phyloP scores from a whole-genome alignment of 2,888 invertebrate species.

The Thymelicus acteon region DNA sequence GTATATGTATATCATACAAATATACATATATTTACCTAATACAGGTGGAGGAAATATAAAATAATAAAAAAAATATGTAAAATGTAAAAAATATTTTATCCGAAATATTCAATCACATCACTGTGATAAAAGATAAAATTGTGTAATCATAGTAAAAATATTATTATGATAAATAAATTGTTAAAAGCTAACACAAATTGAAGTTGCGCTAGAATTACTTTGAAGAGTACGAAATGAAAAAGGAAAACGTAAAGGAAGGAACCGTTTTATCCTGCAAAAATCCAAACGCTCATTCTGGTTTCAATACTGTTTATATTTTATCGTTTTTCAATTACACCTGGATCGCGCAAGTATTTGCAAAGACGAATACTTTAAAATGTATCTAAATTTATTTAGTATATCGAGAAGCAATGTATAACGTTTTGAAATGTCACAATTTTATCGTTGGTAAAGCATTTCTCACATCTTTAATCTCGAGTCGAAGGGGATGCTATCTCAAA shows the following conservation, averaged over 20 bases:
- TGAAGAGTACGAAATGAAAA: neutral
- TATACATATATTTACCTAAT: too few relatives aligned
- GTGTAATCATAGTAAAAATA: too few relatives aligned
- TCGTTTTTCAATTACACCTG: constrained; percentile 1
- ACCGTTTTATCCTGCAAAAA: neutral
- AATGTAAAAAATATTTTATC: too few relatives aligned
- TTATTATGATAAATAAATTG: too few relatives aligned
- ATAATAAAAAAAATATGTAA: too few relatives aligned
- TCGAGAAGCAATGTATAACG: constrained; percentile 23
- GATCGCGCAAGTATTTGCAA: neutral
- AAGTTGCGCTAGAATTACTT: constrained; percentile 15
- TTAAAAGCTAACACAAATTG: neutral
- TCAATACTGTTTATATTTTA: neutral
- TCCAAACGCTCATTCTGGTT: neutral
- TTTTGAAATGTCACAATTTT: constrained; percentile 37
- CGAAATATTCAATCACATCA: too few relatives aligned
- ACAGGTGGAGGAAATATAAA: too few relatives aligned
- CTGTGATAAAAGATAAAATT: too few relatives aligned
- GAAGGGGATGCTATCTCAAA: constrained; percentile 47
- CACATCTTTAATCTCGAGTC: constrained; percentile 53
- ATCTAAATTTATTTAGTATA: constrained; percentile 18
- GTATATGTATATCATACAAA: too few relatives aligned
- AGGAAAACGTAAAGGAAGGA: neutral
- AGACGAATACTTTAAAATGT: constrained; percentile 16
- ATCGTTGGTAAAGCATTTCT: constrained; percentile 37